Evolutionary conservation across 2,797 vertebrate genomes (phyloP).

Genomic region (Hemitrygon akajei): DNA sequence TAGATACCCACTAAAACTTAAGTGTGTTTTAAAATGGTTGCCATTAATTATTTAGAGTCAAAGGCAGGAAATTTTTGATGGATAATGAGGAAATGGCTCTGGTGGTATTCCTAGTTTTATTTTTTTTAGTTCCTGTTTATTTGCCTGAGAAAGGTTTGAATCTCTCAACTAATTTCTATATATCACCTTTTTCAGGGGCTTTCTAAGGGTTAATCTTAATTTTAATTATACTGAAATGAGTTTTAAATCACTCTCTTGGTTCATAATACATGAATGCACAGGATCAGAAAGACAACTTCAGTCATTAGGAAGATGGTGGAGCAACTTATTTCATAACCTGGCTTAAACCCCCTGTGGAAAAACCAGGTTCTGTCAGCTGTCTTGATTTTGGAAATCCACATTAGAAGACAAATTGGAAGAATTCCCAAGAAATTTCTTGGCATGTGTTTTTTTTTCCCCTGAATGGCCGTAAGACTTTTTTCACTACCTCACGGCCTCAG

Average conservation of each 20-base stretch:
- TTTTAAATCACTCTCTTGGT: not conserved
- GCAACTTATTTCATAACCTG: not conserved
- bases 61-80: too few species aligned
- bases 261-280: not conserved
- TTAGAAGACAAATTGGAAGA: not conserved
- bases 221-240: slow-evolving; percentile 3
- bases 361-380: not conserved
- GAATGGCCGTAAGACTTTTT: not conserved
- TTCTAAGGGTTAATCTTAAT: not conserved
- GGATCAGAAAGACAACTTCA: not conserved
- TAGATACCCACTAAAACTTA: not conserved
- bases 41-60: not conserved
- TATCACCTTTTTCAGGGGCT: not conserved
- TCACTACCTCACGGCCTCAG: not conserved
- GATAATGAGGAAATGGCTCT: too few species aligned
- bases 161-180: not conserved
- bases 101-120: too few species aligned
- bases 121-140: too few species aligned
- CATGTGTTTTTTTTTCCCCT: not conserved
- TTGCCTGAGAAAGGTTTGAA: not conserved
- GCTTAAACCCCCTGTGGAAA: not conserved
- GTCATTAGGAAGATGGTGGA: not conserved
- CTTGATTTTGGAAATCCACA: not conserved
- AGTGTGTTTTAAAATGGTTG: not conserved
- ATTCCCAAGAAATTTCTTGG: not conserved